A percentile compares a stretch with the other conserved stretches of the same genome.
Evolutionary conservation across 2,113 vertebrate species (phyloP).

Genomic region (Chroicocephalus ridibundus): DNA sequence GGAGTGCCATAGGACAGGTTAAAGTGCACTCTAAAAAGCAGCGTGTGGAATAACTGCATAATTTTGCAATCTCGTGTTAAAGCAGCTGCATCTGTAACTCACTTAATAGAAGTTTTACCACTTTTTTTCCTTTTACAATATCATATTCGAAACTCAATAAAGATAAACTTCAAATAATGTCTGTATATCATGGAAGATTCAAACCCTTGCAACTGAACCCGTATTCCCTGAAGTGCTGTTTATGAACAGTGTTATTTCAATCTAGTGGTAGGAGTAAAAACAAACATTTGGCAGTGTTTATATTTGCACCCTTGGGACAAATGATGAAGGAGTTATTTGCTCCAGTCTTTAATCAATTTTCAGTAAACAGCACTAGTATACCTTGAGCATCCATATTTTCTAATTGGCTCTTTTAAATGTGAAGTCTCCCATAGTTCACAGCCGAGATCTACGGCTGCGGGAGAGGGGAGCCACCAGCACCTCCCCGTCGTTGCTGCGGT

Average conservation of each 20-base stretch:
- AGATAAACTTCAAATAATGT: conserved; percentile 5
- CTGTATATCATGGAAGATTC: neutral
- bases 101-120: neutral
- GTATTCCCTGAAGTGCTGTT: neutral
- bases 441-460: neutral
- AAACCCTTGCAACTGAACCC: neutral
- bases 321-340: conserved; percentile 8
- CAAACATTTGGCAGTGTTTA: neutral
- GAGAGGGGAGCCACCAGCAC: neutral
- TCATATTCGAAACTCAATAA: neutral
- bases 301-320: neutral
- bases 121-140: neutral
- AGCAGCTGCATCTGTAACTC: conserved; percentile 25
- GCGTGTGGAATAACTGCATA: neutral
- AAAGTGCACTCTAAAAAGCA: neutral
- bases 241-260: neutral
- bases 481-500: neutral
- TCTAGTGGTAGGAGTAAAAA: neutral
- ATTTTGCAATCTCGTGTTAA: neutral
- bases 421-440: neutral
- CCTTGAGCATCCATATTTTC: neutral
- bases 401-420: neutral
- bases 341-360: neutral
- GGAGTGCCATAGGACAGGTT: neutral
- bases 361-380: neutral